Conservation (phyloP, 2,113 vertebrate species). For the Excalfactoria chinensis region DNA sequence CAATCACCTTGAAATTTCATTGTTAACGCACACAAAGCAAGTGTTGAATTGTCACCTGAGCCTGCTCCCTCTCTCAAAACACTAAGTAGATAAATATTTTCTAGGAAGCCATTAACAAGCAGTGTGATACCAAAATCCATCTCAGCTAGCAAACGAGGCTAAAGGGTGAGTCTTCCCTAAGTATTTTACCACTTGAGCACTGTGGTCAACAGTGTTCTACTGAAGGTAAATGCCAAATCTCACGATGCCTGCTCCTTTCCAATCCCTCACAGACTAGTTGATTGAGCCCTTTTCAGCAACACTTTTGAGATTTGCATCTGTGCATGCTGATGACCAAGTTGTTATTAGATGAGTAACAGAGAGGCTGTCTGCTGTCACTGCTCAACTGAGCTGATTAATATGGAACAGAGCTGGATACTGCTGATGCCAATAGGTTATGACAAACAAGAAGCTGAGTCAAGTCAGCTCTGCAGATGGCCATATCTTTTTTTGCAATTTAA, state of each 20-base stretch:
- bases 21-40: not conserved
- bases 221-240: not conserved
- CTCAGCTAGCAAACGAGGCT: not conserved
- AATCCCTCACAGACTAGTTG: not conserved
- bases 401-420: not conserved
- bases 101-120: not conserved
- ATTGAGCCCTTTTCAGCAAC: not conserved
- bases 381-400: not conserved
- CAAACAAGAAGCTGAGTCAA: not conserved
- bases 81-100: not conserved
- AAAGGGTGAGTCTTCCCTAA: not conserved
- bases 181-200: not conserved
- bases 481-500: not conserved
- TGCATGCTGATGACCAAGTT: not conserved
- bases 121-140: not conserved
- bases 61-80: not conserved
- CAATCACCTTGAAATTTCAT: not conserved
- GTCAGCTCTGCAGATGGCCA: not conserved
- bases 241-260: fast-evolving
- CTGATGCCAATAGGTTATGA: not conserved
- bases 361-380: not conserved
- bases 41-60: not conserved
- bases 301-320: fast-evolving
- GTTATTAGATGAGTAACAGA: not conserved
- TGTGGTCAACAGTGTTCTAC: not conserved